Base-by-base conservation (phyloP, 2,113 vertebrate genomes). In the Lepisosteus osseus region DNA sequence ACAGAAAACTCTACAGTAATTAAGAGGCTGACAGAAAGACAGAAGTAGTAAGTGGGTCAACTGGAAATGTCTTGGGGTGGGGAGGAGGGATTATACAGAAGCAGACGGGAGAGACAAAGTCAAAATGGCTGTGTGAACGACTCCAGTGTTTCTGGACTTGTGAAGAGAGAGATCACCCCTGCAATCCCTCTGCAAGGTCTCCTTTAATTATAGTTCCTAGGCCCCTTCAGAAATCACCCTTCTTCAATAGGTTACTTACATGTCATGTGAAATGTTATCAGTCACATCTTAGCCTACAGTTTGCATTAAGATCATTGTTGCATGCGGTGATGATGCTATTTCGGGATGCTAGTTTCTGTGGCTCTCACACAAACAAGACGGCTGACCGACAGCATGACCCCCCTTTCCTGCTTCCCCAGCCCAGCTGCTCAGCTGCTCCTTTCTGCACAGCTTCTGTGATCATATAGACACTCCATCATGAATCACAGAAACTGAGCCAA, bases 21-120 rank as follows among this genome's bases (percentile, higher is more conserved):
- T 69, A 56, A 61, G 15, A 47, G 42, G 62, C 55, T 69, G 67
- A 41, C 15, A 41, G 54, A 3, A 7, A 42, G 57, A 43, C 54
- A 55, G 11, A 29, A 43, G 62, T 54, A 72, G 57, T 63, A 73
- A 73, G 51, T 73, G 64, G 78, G 67, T 72, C 73, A 70, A 12
- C 67, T 70, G 72, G 61, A 75, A 61, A 62, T 74, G 65, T 59
- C 62, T 54, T 61, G 14, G 42, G 29, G n/a, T n/a, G 17, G 13
- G 61, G 13, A 51, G 14, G 41, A 45, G 61, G 15, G 3, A 47
- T 15, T 14, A 43, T 9, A 56, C 15, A 42, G 47, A 13, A 55
- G 51, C 3, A 13, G 13, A 15, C 13, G 4, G 15, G 44, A 40
- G 12, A 15, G 29, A 47, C 41, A 44, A 47, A 63, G 43, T 51